These are phyloP conservation scores for Argyresthia goedartella DNA, from an alignment of 2,888 invertebrate genomes.

Conservation along the genomic window DNA sequence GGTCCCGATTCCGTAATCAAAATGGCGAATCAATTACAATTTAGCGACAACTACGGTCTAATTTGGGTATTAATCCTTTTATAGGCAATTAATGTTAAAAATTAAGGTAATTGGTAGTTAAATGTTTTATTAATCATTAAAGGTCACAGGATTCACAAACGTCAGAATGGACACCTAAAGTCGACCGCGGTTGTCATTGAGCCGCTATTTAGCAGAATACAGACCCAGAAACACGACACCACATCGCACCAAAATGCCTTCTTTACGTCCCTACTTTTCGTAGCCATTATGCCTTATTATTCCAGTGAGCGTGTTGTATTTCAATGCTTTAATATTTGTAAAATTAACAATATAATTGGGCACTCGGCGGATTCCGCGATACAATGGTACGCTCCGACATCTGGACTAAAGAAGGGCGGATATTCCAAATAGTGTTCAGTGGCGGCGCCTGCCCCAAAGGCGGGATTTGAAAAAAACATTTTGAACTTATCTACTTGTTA, in stretches of 20 bases:
- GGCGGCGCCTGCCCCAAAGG: conserved; percentile 53
- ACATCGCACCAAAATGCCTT: not conserved
- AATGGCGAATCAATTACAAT: too few relatives aligned
- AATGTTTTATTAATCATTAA: too few relatives aligned
- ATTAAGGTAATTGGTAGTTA: too few relatives aligned
- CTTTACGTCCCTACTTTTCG: conserved; percentile 4
- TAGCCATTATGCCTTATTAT: conserved; percentile 61
- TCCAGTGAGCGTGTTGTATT: conserved; percentile 52
- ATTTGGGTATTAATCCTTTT: too few relatives aligned
- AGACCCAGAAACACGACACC: not conserved
- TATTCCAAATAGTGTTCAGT: conserved; percentile 62
- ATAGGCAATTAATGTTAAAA: too few relatives aligned
- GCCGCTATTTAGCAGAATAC: too few relatives aligned
- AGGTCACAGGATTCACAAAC: too few relatives aligned
- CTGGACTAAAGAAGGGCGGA: conserved; percentile 68
- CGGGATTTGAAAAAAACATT: conserved; percentile 10
- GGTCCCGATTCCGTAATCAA: too few relatives aligned
- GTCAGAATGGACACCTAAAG: too few relatives aligned
- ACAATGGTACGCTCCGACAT: conserved; percentile 49
- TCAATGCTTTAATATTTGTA: conserved; percentile 58
- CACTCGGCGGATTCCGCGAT: conserved; percentile 42
- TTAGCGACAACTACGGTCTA: too few relatives aligned
- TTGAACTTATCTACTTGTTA: not conserved
- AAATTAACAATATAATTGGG: conserved; percentile 72
- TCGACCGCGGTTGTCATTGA: too few relatives aligned